Evolutionary conservation across 1,140 invertebrate species (phyloP), one percentile per base, ranked within the genome.

Genomic region (Papilio helenus): DNA sequence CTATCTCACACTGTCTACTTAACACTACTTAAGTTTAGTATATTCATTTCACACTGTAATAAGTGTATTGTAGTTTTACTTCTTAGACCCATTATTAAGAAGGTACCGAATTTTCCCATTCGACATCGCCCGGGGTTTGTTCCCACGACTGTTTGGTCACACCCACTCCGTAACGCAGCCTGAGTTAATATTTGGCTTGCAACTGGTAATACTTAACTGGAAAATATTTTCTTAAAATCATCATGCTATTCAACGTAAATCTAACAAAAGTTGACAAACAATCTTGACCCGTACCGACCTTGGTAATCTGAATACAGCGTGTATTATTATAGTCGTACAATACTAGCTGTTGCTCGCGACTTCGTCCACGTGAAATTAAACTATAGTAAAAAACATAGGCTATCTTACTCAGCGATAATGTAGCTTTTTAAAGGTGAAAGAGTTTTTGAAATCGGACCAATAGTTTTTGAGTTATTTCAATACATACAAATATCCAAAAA

Each of bases 91-190:
- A 68, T 68, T 68, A 68, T 68, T 68, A 29, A 16, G 20, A 26
- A 61, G 5, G 61, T 68, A 29, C 23, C 14, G 26, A 68, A 68
- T 34, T 26, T 68, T 68, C 61, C 61, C 61, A 68, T 26, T 29
- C 61, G 26, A 29, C 61, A 68, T 26, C 5, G 26, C 23, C 26
- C 61, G 61, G 61, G 61, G 61, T 68, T 68, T 68, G 26, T 68
- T 68, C 61, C 61, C 61, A 68, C 61, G 61, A 16, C 61, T 68
- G 61, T 20, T 29, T 26, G 23, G 23, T 18, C 61, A 68, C 61
- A 29, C 61, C 61, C 61, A 68, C 61, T 68, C 61, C 14, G 61
- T 68, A 29, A 68, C 26, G 23, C 61, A 68, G 61, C 61, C 61
- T 68, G 61, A 16, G 61, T 68, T 68, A 68, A 68, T 68, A 68